Evolutionary conservation across 2,113 vertebrate genomes (phyloP).

Genomic region (Salvator merianae): DNA sequence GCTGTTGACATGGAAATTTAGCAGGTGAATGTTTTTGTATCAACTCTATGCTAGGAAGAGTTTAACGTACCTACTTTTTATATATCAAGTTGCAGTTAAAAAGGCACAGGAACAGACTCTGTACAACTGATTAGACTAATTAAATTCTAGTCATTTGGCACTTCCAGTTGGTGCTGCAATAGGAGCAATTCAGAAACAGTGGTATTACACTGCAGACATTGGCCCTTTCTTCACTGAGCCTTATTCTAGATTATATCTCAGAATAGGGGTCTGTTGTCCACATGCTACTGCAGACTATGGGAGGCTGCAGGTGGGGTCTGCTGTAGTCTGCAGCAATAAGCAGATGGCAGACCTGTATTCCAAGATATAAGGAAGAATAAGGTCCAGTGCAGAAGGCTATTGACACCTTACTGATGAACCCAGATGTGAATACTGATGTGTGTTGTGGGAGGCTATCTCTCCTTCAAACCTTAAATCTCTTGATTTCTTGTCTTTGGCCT

Average conservation of each 20-base stretch:
- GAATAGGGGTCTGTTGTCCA: too few species aligned
- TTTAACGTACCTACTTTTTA: background rate
- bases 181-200: background rate
- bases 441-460: background rate
- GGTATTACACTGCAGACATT: background rate
- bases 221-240: too few species aligned
- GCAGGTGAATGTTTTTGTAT: background rate
- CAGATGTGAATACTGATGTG: background rate
- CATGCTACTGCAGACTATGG: too few species aligned
- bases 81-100: background rate
- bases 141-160: background rate
- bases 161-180: background rate
- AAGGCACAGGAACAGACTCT: background rate
- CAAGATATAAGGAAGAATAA: too few species aligned
- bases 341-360: too few species aligned
- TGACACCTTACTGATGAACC: background rate
- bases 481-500: constrained; percentile 4
- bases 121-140: background rate
- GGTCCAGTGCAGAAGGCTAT: too few species aligned
- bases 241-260: too few species aligned
- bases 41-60: background rate
- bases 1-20: background rate
- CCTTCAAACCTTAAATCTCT: background rate
- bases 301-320: too few species aligned
- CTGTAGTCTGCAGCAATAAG: too few species aligned